phyloP scores from a whole-genome alignment of 2,113 vertebrate genomes.

The Nesoenas mayeri region DNA sequence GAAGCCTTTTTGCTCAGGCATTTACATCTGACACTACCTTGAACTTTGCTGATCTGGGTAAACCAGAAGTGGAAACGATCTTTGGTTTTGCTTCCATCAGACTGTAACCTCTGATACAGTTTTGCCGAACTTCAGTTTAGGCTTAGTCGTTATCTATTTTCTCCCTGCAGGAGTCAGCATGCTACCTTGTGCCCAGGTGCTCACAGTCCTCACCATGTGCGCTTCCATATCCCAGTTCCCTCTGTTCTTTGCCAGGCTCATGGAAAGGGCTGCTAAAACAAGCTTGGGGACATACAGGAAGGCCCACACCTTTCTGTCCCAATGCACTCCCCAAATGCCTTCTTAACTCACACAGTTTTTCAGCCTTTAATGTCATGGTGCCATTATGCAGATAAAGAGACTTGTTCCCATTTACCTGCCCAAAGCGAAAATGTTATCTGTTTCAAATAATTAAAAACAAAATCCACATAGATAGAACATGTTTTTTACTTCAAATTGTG shows the following conservation, averaged over 20 bases:
- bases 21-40: neutral
- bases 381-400: neutral
- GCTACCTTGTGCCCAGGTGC: accelerated
- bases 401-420: neutral
- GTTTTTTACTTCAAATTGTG: constrained; percentile 12
- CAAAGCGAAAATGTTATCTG: neutral
- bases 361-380: neutral
- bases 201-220: neutral
- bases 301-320: neutral
- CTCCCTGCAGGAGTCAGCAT: neutral
- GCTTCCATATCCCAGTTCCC: neutral
- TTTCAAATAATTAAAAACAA: constrained; percentile 15
- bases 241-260: neutral
- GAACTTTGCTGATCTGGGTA: neutral
- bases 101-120: neutral
- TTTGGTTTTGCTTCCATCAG: neutral
- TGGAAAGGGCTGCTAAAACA: neutral
- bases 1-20: neutral
- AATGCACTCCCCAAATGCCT: accelerated
- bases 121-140: neutral
- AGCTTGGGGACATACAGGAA: neutral
- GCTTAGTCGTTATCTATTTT: neutral
- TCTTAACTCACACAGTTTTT: neutral
- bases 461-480: neutral
- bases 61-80: neutral